A percentile compares a stretch with the other conserved stretches of the same genome.
phyloP scores from a whole-genome alignment of 92 coral and sea anemone species.

The Galaxea fascicularis region DNA sequence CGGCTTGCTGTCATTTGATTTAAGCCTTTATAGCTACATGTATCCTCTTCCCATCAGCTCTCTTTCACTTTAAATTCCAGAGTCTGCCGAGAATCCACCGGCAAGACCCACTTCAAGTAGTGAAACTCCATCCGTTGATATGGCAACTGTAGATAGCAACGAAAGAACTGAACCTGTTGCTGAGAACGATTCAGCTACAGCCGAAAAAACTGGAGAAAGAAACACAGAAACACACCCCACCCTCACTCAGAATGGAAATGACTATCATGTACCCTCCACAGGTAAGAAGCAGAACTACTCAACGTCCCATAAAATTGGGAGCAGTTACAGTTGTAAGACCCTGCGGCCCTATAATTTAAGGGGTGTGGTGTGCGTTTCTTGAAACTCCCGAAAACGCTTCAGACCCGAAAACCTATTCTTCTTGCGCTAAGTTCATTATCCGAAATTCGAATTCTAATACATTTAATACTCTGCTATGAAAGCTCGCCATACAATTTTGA shows the following conservation, averaged over 20 bases:
- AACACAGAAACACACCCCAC: conserved; percentile 10
- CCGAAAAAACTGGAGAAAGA: background rate
- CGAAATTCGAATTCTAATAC: too few species aligned
- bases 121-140: conserved; percentile 5
- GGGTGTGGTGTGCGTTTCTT: too few species aligned
- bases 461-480: too few species aligned
- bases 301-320: background rate
- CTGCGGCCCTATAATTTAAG: too few species aligned
- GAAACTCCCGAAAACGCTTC: too few species aligned
- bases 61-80: background rate
- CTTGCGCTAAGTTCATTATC: too few species aligned
- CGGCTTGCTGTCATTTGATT: background rate
- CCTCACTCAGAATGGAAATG: conserved; percentile 46
- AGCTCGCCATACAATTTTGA: too few species aligned
- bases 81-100: background rate
- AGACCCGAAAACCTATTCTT: too few species aligned
- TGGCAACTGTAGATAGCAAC: conserved; percentile 22
- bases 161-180: conserved; percentile 16
- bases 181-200: background rate
- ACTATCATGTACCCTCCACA: conserved; percentile 11
- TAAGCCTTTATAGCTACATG: background rate
- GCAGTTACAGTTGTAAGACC: too few species aligned
- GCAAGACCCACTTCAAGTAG: background rate
- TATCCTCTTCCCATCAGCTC: background rate
- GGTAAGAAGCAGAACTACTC: conserved; percentile 1